Conservation (phyloP, 2,113 vertebrate species). For the Ciconia maguari region DNA sequence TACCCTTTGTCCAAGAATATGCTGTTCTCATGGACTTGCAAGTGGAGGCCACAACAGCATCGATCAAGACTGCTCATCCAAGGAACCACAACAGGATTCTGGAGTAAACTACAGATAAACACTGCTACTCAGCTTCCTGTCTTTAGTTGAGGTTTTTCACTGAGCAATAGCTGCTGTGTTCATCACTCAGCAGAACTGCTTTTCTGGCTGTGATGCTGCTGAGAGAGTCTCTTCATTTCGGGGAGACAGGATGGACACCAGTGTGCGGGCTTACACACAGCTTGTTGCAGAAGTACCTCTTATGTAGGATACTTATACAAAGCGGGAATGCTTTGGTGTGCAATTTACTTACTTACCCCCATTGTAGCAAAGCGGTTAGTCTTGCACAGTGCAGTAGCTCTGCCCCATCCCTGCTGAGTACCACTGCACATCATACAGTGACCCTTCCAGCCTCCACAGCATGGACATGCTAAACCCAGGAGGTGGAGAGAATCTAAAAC, state of each 20-base stretch:
- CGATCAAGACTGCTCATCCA: neutral
- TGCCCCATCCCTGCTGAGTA: neutral
- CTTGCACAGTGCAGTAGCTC: neutral
- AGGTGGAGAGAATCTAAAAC: neutral
- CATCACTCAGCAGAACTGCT: neutral
- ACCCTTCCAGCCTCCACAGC: neutral
- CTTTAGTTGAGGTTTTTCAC: neutral
- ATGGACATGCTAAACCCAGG: neutral
- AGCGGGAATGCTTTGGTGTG: neutral
- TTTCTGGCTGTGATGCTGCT: neutral
- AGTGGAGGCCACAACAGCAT: neutral
- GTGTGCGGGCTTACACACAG: too few relatives aligned
- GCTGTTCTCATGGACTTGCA: neutral
- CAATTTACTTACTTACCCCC: neutral
- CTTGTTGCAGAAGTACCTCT: neutral
- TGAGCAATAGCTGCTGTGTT: neutral
- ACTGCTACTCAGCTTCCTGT: neutral
- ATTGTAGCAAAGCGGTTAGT: neutral
- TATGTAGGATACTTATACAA: neutral
- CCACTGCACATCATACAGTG: neutral
- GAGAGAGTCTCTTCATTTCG: neutral
- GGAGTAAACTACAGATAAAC: neutral
- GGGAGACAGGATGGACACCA: neutral
- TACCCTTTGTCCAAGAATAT: neutral
- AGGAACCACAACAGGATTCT: constrained; percentile 1